Percentiles rank a stretch among this genome's conserved stretches.
Evolutionary conservation across 2,888 invertebrate species (phyloP).

Genomic region (Epinotia brunnichana): DNA sequence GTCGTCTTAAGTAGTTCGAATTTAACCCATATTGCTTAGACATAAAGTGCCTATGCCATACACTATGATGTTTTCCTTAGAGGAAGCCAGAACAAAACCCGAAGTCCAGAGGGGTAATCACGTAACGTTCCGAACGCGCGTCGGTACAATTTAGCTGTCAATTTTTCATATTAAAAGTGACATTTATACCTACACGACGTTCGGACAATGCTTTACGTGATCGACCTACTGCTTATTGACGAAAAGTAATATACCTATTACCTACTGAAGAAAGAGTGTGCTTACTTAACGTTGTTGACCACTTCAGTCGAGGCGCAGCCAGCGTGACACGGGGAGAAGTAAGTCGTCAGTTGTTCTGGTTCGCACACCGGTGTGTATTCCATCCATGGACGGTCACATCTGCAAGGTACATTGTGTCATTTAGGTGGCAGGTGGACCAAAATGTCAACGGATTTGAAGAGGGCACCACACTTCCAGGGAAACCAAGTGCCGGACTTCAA

Average conservation of each 20-base stretch:
- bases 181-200: neutral
- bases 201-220: neutral
- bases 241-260: neutral
- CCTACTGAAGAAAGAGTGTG: neutral
- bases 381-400: constrained; percentile 34
- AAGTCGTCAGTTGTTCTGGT: constrained; percentile 22
- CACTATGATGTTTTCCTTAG: too few species aligned
- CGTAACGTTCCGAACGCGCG: too few species aligned
- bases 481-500: too few species aligned
- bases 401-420: constrained; percentile 2
- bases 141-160: too few species aligned
- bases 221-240: too few species aligned
- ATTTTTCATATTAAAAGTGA: too few species aligned
- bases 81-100: too few species aligned
- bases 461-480: neutral
- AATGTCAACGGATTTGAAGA: neutral
- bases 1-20: too few species aligned
- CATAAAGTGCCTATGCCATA: too few species aligned
- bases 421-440: neutral
- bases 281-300: constrained; percentile 6
- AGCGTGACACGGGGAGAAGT: constrained; percentile 38
- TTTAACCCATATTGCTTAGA: neutral
- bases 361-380: constrained; percentile 25
- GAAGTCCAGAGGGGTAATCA: too few species aligned
- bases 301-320: constrained; percentile 6